Percentiles rank a stretch among this genome's conserved stretches.
These are phyloP conservation scores for Eueremaeus valkanovi DNA, from an alignment of 2,888 invertebrate genomes.

Conservation along the genomic window DNA sequence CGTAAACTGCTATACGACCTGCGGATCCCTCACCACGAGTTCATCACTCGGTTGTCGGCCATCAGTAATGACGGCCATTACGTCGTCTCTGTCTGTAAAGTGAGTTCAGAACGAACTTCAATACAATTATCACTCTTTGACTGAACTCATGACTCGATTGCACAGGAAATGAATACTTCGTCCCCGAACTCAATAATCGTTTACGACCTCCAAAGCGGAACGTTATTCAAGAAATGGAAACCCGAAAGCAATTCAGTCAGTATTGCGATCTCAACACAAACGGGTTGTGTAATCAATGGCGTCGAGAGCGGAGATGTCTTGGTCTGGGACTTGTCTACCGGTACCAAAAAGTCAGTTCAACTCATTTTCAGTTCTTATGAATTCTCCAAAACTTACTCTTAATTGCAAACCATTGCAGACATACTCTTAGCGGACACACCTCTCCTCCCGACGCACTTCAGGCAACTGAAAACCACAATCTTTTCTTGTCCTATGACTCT, in stretches of 20 bases:
- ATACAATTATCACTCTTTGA: slow-evolving; percentile 1
- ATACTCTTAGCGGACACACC: slow-evolving; percentile 71
- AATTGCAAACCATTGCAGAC: too few relatives aligned
- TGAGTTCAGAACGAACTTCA: slow-evolving; percentile 47
- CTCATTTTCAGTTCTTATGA: slow-evolving; percentile 23
- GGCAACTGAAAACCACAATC: slow-evolving; percentile 67
- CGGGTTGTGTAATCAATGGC: slow-evolving; percentile 77
- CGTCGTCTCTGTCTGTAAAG: slow-evolving; percentile 58
- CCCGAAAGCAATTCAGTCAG: slow-evolving; percentile 76
- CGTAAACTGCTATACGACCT: slow-evolving; percentile 79
- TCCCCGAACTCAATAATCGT: slow-evolving; percentile 84
- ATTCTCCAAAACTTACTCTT: slow-evolving; percentile 31
- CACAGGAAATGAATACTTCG: slow-evolving; percentile 61
- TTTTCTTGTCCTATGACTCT: slow-evolving; percentile 70
- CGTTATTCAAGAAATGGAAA: slow-evolving; percentile 86
- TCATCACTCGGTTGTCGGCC: slow-evolving; percentile 74
- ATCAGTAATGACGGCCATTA: slow-evolving; percentile 75
- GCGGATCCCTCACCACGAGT: slow-evolving; percentile 82
- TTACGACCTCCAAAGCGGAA: slow-evolving; percentile 83
- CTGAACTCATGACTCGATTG: slow-evolving; percentile 6
- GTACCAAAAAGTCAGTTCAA: slow-evolving; percentile 52
- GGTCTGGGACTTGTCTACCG: slow-evolving; percentile 80
- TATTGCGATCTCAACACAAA: slow-evolving; percentile 76
- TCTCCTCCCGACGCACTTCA: slow-evolving; percentile 70
- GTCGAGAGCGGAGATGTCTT: slow-evolving; percentile 74